phyloP scores from a whole-genome alignment of 2,113 vertebrate species.

The Heliornis fulica region DNA sequence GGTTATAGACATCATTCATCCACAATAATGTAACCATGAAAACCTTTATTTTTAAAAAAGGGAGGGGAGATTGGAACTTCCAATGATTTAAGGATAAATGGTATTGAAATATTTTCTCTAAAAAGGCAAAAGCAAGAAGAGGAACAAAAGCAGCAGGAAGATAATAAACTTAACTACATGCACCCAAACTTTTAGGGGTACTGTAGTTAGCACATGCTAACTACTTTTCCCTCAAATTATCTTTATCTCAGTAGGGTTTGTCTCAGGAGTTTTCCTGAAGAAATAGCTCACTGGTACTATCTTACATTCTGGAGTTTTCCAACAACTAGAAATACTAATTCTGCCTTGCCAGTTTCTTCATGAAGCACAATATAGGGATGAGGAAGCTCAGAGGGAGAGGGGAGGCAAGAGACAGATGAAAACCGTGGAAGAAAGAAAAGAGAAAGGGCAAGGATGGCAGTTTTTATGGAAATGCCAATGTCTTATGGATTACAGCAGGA shows the following conservation, averaged over 20 bases:
- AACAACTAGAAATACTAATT: background rate
- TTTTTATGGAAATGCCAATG: background rate
- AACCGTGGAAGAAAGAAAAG: background rate
- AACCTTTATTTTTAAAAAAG: background rate
- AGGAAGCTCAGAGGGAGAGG: background rate
- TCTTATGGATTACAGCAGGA: background rate
- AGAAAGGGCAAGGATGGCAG: background rate
- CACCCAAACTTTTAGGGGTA: background rate
- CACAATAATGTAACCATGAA: background rate
- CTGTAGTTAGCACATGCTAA: background rate
- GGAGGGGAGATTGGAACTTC: background rate
- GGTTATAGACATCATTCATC: background rate
- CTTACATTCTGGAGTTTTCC: background rate
- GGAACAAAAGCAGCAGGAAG: background rate
- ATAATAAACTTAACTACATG: background rate
- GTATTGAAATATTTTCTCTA: background rate
- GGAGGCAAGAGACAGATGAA: background rate
- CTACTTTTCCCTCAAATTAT: background rate
- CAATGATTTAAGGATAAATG: background rate
- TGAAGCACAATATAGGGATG: background rate
- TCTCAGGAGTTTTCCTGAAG: background rate
- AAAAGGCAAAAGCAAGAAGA: background rate
- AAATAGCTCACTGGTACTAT: background rate
- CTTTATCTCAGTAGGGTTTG: background rate
- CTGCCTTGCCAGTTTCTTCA: background rate